Conservation (phyloP, 2,888 invertebrate species). For the Drosophila rubida region DNA sequence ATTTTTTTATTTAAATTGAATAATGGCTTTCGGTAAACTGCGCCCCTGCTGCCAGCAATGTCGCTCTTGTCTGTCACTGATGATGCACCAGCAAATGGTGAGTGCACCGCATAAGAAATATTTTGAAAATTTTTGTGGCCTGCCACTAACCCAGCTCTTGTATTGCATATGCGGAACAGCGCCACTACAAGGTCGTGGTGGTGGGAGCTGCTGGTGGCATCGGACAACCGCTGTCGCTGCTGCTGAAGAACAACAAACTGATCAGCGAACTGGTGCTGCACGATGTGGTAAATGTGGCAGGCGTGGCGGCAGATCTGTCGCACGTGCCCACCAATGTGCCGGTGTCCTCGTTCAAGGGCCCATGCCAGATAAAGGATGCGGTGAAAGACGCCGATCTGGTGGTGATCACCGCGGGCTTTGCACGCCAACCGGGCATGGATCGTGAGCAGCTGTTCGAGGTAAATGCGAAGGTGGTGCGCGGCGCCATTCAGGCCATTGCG, state of each 20-base stretch:
- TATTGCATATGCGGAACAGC: neutral
- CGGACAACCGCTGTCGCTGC: constrained; percentile 96
- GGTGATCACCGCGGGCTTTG: neutral
- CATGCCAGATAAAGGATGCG: neutral
- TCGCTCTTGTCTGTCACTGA: neutral
- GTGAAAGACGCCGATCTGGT: neutral
- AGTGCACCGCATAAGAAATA: no score
- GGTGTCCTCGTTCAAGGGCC: neutral
- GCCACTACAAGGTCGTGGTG: neutral
- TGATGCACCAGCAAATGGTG: neutral
- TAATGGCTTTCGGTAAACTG: neutral
- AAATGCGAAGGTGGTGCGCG: neutral
- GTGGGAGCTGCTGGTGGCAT: constrained; percentile 91
- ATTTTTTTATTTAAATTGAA: neutral
- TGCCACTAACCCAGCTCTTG: no score
- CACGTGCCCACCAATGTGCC: neutral
- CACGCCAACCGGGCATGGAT: constrained; percentile 89
- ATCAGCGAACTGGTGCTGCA: constrained; percentile 93
- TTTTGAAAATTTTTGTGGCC: no score
- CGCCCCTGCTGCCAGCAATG: neutral
- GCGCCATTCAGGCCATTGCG: neutral
- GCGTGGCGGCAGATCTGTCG: neutral
- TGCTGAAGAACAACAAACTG: constrained; percentile 94
- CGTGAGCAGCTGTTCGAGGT: constrained; percentile 88
- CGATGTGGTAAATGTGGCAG: constrained; percentile 88